Percentiles rank a stretch among this genome's conserved stretches.
These are phyloP conservation scores for Cephonodes hylas DNA, from an alignment of 2,888 invertebrate species.

Conservation along the genomic window DNA sequence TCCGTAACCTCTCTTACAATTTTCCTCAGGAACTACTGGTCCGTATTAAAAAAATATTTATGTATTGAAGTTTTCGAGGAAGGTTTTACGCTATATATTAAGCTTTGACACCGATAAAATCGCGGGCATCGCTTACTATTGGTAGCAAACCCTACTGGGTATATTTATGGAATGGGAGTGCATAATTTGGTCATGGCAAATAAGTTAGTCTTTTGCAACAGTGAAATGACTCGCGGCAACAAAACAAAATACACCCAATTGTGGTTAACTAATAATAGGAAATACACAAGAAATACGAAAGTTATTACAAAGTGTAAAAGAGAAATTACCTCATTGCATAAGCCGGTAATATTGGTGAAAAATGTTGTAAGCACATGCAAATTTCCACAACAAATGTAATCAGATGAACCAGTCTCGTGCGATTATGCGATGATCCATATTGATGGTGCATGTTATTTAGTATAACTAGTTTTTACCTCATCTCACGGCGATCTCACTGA, in stretches of 20 bases:
- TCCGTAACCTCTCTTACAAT: too few relatives aligned
- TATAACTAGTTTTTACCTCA: constrained; percentile 48
- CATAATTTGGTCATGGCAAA: too few relatives aligned
- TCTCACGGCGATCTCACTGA: constrained; percentile 34
- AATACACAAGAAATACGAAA: constrained; percentile 30
- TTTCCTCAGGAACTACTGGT: too few relatives aligned
- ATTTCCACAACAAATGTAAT: not conserved
- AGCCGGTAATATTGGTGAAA: not conserved
- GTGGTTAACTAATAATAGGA: constrained; percentile 38
- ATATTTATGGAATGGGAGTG: not conserved
- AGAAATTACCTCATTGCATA: constrained; percentile 12
- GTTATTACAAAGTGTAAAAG: constrained; percentile 24
- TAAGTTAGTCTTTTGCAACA: not conserved
- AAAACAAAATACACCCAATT: constrained; percentile 24
- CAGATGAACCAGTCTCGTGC: not conserved
- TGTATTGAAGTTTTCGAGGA: too few relatives aligned
- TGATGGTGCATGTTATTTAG: constrained; percentile 42
- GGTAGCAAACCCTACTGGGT: not conserved
- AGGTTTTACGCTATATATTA: too few relatives aligned
- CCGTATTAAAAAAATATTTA: too few relatives aligned
- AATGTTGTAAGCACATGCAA: not conserved
- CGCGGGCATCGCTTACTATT: not conserved
- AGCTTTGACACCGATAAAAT: too few relatives aligned
- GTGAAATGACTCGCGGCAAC: constrained; percentile 18
- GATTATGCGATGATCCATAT: constrained; percentile 29